Conservation (phyloP, 2,113 vertebrate species). For the Thermophis baileyi region DNA sequence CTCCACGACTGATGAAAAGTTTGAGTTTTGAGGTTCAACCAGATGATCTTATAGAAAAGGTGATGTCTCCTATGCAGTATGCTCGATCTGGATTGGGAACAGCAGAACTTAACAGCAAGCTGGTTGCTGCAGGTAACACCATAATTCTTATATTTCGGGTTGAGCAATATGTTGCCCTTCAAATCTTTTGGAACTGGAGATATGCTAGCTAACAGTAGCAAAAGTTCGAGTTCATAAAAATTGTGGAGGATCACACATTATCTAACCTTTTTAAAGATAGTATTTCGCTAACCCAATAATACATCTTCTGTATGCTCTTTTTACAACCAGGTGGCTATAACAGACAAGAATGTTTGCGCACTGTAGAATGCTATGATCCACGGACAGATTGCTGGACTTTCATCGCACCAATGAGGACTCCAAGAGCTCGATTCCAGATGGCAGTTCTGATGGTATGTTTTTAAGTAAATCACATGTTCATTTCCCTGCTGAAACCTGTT, state of each 20-base stretch:
- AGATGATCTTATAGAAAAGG: conserved; percentile 79
- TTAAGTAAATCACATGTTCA: neutral
- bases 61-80: conserved; percentile 93
- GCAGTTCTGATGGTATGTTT: conserved; percentile 88
- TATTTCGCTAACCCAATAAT: neutral
- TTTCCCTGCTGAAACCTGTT: neutral
- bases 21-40: conserved; percentile 90
- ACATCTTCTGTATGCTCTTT: neutral
- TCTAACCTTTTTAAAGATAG: neutral
- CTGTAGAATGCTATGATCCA: conserved; percentile 94
- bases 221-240: neutral
- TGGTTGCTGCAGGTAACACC: conserved; percentile 87
- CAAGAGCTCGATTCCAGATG: conserved; percentile 97
- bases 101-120: conserved; percentile 79
- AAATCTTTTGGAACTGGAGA: neutral
- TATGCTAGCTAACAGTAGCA: neutral
- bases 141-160: rapidly evolving
- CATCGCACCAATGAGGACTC: conserved; percentile 93
- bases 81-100: conserved; percentile 93
- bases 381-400: conserved; percentile 89
- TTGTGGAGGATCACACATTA: neutral
- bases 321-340: conserved; percentile 88
- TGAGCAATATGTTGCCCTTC: neutral
- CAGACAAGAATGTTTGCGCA: conserved; percentile 94
- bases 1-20: conserved; percentile 91